A percentile compares a stretch with the other conserved stretches of the same genome.
These are phyloP conservation scores for Micromussa lordhowensis DNA, from an alignment of 92 coral and sea anemone species.

Conservation along the genomic window DNA sequence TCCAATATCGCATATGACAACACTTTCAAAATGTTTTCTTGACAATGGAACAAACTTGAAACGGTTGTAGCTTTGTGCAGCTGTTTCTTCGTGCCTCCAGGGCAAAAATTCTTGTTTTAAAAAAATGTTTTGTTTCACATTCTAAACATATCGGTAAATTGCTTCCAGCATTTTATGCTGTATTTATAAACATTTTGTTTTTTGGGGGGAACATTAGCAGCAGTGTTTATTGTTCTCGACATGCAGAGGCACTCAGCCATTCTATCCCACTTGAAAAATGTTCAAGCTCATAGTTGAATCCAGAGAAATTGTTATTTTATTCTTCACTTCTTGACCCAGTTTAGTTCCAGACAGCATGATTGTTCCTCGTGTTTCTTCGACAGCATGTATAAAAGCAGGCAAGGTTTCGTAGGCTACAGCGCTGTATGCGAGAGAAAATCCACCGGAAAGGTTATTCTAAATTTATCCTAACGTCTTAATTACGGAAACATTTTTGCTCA, in stretches of 20 bases:
- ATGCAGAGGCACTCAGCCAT: neutral
- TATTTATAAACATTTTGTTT: constrained; percentile 11
- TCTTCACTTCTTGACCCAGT: neutral
- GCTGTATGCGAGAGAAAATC: neutral
- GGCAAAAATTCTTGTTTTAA: constrained; percentile 11
- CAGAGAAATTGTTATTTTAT: neutral
- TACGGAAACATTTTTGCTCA: constrained; percentile 26
- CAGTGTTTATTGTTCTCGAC: neutral
- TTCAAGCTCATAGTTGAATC: neutral
- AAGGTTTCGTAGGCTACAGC: neutral
- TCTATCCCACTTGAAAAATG: neutral
- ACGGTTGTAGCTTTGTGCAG: neutral
- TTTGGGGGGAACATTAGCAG: neutral
- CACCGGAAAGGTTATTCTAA: constrained; percentile 26
- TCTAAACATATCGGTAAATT: neutral
- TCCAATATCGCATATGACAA: constrained; percentile 2
- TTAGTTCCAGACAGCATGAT: neutral
- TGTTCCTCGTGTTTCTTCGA: neutral
- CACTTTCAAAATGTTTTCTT: neutral
- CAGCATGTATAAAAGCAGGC: no score
- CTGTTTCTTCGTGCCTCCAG: constrained; percentile 3
- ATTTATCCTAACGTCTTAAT: constrained; percentile 22
- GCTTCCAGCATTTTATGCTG: neutral
- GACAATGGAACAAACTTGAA: neutral
- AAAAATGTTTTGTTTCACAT: neutral